These are phyloP conservation scores for Otus scops DNA, from an alignment of 2,797 vertebrate species.

Conservation along the genomic window DNA sequence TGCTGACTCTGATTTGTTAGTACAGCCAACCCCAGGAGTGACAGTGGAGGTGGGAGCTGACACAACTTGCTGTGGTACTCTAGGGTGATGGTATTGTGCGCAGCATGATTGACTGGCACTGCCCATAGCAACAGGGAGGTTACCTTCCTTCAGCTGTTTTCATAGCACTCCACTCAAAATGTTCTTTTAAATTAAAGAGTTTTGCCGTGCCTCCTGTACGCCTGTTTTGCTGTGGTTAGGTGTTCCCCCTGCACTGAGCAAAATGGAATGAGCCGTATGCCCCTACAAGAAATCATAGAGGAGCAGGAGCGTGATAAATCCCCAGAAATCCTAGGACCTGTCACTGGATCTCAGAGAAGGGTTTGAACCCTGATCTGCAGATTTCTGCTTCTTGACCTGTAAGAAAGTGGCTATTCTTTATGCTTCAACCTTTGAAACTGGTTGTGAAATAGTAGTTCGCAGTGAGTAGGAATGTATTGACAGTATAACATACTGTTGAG, in stretches of 20 bases:
- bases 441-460: not conserved
- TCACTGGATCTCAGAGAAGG: not conserved
- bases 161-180: not conserved
- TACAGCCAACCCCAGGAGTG: not conserved
- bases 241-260: not conserved
- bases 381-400: not conserved
- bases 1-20: not conserved
- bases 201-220: fast-evolving
- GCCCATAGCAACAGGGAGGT: not conserved
- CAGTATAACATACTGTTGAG: not conserved
- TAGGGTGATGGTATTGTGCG: not conserved
- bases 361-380: not conserved
- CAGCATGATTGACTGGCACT: not conserved
- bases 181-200: not conserved
- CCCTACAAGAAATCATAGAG: not conserved
- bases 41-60: not conserved
- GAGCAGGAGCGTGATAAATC: not conserved
- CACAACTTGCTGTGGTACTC: not conserved
- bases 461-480: not conserved
- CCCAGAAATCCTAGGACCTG: not conserved
- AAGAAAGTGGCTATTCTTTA: not conserved
- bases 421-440: not conserved
- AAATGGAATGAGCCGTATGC: not conserved
- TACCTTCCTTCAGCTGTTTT: not conserved
- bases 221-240: not conserved